Evolutionary conservation across 2,888 invertebrate genomes (phyloP).

Genomic region (Euphydryas editha): DNA sequence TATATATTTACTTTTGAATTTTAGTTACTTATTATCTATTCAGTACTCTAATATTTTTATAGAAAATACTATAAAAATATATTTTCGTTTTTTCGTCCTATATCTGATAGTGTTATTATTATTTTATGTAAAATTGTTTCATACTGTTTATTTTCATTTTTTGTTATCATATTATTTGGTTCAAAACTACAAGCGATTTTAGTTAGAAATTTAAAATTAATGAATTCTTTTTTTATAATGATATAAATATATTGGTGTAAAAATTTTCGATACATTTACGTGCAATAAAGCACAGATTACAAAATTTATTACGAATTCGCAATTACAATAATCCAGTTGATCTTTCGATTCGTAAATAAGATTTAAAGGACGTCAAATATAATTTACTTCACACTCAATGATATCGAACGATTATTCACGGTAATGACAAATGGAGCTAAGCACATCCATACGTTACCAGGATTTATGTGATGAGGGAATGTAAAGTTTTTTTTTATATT

Average conservation of each 20-base stretch:
- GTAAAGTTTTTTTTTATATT: not conserved
- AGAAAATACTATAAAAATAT: too few relatives aligned
- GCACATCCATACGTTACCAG: constrained; percentile 21
- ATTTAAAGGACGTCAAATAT: constrained; percentile 29
- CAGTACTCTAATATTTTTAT: too few relatives aligned
- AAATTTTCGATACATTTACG: not conserved
- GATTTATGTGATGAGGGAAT: constrained; percentile 23
- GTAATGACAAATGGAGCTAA: constrained; percentile 31
- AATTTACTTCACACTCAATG: constrained; percentile 24
- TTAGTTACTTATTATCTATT: too few relatives aligned
- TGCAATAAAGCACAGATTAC: not conserved
- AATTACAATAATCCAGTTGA: constrained; percentile 31
- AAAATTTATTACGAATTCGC: constrained; percentile 10
- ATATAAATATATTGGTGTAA: not conserved
- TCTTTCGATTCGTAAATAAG: constrained; percentile 23
- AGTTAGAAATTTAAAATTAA: too few relatives aligned
- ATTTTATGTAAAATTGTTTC: too few relatives aligned
- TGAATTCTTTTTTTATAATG: too few relatives aligned
- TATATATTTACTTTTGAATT: too few relatives aligned
- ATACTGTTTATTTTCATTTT: too few relatives aligned
- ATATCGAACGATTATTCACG: constrained; percentile 32
- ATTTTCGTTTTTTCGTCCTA: too few relatives aligned
- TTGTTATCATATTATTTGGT: too few relatives aligned
- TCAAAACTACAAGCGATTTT: too few relatives aligned
- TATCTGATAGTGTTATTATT: too few relatives aligned